These are phyloP conservation scores for Bradysia coprophila DNA, from an alignment of 1,140 invertebrate genomes.

Conservation along the genomic window DNA sequence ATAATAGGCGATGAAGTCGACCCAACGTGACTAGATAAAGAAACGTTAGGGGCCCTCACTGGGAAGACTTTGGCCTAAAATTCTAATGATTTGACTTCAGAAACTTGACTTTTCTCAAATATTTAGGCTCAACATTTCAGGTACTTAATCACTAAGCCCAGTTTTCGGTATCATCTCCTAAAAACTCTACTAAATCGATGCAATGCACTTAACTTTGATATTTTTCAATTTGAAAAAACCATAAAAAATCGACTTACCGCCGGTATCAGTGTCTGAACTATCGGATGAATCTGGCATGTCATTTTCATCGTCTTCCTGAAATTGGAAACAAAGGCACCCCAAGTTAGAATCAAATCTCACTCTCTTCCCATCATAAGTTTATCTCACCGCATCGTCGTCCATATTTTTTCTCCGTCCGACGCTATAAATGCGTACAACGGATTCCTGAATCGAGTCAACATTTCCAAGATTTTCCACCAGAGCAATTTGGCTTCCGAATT, in stretches of 20 bases:
- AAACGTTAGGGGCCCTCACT: too few relatives aligned
- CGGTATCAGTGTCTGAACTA: not conserved
- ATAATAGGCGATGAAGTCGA: too few relatives aligned
- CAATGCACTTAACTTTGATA: too few relatives aligned
- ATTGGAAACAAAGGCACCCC: not conserved
- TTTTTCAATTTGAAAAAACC: too few relatives aligned
- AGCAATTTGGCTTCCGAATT: conserved; percentile 59
- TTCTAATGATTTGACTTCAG: not conserved
- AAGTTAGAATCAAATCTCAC: not conserved
- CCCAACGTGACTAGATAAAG: too few relatives aligned
- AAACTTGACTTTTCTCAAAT: not conserved
- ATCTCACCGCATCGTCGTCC: conserved; percentile 20
- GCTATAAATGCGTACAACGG: conserved; percentile 65
- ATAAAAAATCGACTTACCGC: too few relatives aligned
- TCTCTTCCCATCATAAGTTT: not conserved
- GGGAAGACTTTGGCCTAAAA: too few relatives aligned
- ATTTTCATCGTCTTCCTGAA: not conserved
- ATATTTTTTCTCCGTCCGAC: conserved; percentile 26
- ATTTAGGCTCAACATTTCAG: not conserved
- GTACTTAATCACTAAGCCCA: not conserved
- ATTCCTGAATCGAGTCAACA: conserved; percentile 60
- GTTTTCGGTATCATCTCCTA: not conserved
- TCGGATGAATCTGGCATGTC: not conserved
- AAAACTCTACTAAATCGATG: not conserved
- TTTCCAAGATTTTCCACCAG: conserved; percentile 65